These are phyloP conservation scores for Puntigrus tetrazona DNA, from an alignment of 2,113 vertebrate species.

Conservation along the genomic window DNA sequence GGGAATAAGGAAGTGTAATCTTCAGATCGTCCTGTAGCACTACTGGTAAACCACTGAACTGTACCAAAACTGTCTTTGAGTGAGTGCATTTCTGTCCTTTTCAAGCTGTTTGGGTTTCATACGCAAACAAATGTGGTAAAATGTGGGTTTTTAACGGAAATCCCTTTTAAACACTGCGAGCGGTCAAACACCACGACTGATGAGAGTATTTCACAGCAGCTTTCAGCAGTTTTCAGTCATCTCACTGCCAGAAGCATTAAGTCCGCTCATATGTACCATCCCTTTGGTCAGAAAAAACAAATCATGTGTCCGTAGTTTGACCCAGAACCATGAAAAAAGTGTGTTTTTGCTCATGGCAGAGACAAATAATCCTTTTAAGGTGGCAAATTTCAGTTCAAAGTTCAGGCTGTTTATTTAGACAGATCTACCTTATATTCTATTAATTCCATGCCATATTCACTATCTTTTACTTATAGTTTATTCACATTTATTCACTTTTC, in stretches of 20 bases:
- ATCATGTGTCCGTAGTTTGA: background rate
- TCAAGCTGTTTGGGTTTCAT: background rate
- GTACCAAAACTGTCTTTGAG: background rate
- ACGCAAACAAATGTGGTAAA: constrained; percentile 1
- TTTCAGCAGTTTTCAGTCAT: constrained; percentile 10
- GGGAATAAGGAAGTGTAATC: background rate
- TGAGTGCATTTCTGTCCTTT: background rate
- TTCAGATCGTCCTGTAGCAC: background rate
- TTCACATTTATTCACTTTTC: background rate
- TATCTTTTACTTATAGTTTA: background rate
- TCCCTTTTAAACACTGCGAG: constrained; percentile 16
- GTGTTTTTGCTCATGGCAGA: background rate
- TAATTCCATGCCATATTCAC: background rate
- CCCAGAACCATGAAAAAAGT: background rate
- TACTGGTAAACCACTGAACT: background rate
- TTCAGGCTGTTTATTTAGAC: background rate
- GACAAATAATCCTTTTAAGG: background rate
- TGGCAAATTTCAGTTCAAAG: background rate
- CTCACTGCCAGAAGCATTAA: background rate
- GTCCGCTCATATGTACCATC: background rate
- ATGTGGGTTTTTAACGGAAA: constrained; percentile 30
- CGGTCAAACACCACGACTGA: constrained; percentile 21
- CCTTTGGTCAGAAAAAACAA: constrained; percentile 8
- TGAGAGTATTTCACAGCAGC: background rate
- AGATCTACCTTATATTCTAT: too few relatives aligned